Conservation (phyloP, 1,140 invertebrate genomes). For the Calephelis virginiensis region DNA sequence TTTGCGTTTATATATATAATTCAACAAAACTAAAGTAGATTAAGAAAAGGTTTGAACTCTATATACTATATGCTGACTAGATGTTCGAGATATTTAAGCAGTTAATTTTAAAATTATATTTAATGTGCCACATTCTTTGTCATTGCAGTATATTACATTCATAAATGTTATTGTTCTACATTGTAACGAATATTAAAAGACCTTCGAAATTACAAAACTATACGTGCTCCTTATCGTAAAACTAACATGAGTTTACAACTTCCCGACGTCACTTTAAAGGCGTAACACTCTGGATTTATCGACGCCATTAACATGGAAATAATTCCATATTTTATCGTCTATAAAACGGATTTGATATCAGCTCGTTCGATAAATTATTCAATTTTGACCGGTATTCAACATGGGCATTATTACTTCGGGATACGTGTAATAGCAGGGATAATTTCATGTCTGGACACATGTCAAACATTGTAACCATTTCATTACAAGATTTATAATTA, state of each 20-base stretch:
- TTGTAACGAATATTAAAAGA: slow-evolving; percentile 14
- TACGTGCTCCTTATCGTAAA: slow-evolving; percentile 22
- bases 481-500: slow-evolving; percentile 3
- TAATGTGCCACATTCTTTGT: slow-evolving; percentile 41
- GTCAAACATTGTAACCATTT: slow-evolving; percentile 1
- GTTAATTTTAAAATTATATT: slow-evolving; percentile 16
- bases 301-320: slow-evolving; percentile 63
- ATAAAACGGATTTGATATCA: slow-evolving; percentile 64
- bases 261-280: slow-evolving; percentile 27
- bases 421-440: slow-evolving; percentile 15
- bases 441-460: slow-evolving; percentile 12
- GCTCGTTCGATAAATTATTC: slow-evolving; percentile 62
- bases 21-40: too few relatives aligned
- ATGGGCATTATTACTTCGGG: slow-evolving; percentile 32
- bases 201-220: slow-evolving; percentile 12
- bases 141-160: background rate
- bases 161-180: background rate
- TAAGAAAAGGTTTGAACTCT: too few relatives aligned
- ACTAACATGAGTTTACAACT: slow-evolving; percentile 27
- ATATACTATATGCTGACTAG: too few relatives aligned
- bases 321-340: slow-evolving; percentile 65
- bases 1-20: too few relatives aligned
- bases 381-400: slow-evolving; percentile 45
- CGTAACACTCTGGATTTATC: slow-evolving; percentile 55
- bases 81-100: too few relatives aligned